These are phyloP conservation scores for Cancer borealis DNA, from an alignment of 2,888 invertebrate species.

Conservation along the genomic window DNA sequence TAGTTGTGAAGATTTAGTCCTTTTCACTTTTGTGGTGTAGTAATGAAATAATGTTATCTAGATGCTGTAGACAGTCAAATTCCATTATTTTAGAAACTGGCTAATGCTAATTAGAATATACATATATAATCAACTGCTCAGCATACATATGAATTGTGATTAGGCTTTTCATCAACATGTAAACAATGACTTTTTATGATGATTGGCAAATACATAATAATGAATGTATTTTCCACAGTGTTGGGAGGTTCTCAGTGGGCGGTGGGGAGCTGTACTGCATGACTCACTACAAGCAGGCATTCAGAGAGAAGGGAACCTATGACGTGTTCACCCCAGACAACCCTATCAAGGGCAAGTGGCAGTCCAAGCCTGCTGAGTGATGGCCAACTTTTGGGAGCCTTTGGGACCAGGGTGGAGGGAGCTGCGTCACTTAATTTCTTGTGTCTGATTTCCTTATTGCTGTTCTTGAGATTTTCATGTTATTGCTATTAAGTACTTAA, in stretches of 20 bases:
- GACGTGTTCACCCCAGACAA: conserved; percentile 80
- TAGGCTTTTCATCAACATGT: not conserved
- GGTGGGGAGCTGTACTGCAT: conserved; percentile 87
- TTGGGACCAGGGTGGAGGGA: conserved; percentile 35
- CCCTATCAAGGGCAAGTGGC: conserved; percentile 74
- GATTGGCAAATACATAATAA: not conserved
- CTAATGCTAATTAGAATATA: not conserved
- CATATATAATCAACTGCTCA: not conserved
- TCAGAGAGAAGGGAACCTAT: conserved; percentile 86
- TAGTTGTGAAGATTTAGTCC: conserved; percentile 6
- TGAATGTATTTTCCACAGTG: conserved; percentile 81
- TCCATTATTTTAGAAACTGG: conserved; percentile 23
- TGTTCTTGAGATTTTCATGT: conserved; percentile 16
- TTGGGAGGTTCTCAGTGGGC: conserved; percentile 87
- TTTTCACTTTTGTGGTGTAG: not conserved
- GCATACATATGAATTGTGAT: not conserved
- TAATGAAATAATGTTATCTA: conserved; percentile 23
- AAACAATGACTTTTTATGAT: not conserved
- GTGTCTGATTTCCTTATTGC: not conserved
- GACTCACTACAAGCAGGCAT: conserved; percentile 88
- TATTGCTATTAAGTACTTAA: conserved; percentile 25
- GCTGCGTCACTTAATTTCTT: not conserved
- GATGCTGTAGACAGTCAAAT: not conserved
- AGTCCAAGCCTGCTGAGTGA: conserved; percentile 64
- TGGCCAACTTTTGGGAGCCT: conserved; percentile 29